Evolutionary conservation across 2,113 vertebrate species (phyloP).

Genomic region (Athene cunicularia): DNA sequence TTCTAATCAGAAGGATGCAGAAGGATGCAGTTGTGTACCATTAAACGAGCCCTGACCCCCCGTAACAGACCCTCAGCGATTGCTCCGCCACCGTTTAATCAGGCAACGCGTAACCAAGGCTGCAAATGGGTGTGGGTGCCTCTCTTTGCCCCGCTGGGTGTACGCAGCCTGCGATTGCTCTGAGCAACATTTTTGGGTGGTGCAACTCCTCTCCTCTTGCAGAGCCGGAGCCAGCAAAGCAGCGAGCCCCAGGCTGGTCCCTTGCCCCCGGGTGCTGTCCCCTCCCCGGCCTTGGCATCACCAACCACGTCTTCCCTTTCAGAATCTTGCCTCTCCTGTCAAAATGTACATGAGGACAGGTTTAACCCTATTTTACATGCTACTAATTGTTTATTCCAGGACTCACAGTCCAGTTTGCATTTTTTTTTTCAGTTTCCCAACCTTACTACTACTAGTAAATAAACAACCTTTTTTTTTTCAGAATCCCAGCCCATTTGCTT

Average conservation of each 20-base stretch:
- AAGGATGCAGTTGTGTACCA: rapidly evolving
- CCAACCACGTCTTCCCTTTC: background rate
- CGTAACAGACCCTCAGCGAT: rapidly evolving
- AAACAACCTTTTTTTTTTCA: background rate
- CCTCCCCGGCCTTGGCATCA: background rate
- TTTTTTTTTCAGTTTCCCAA: background rate
- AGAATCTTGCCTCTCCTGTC: background rate
- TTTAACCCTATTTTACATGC: background rate
- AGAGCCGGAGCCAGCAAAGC: background rate
- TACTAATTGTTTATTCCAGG: background rate
- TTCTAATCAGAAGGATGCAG: background rate
- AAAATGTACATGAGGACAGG: background rate
- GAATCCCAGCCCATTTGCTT: background rate
- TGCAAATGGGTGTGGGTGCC: background rate
- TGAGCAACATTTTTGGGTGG: background rate
- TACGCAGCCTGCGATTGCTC: rapidly evolving
- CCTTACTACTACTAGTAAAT: background rate
- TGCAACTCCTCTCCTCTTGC: background rate
- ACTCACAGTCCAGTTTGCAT: background rate
- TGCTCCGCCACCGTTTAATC: background rate
- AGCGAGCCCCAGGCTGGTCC: background rate
- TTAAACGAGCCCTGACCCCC: background rate
- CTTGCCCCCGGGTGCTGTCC: background rate
- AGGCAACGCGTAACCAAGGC: background rate
- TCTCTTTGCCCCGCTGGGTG: background rate